A percentile compares a stretch with the other conserved stretches of the same genome.
Evolutionary conservation across 2,888 invertebrate species (phyloP).

Genomic region (Hipparchia sbordonii): DNA sequence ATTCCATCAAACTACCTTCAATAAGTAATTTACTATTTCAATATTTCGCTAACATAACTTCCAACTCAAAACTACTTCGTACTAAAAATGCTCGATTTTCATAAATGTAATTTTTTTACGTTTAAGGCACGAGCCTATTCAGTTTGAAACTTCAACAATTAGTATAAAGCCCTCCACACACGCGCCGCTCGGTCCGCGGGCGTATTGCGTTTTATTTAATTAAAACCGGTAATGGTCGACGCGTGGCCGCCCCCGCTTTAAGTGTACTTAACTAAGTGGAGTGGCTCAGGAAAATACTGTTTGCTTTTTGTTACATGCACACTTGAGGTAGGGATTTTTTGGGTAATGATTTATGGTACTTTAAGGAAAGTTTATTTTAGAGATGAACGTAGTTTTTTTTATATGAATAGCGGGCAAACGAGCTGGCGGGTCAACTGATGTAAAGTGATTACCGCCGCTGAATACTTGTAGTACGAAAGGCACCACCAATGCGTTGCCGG

Average conservation of each 20-base stretch:
- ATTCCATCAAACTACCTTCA: too few species aligned
- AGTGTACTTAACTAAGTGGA: conserved; percentile 40
- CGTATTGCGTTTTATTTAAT: conserved; percentile 64
- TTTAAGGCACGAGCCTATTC: conserved; percentile 14
- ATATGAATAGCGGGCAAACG: too few species aligned
- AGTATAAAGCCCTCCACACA: conserved; percentile 47
- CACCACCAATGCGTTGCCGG: too few species aligned
- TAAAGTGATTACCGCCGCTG: too few species aligned
- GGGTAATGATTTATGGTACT: conserved; percentile 31
- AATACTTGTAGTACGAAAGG: too few species aligned
- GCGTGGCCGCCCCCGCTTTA: conserved; percentile 49
- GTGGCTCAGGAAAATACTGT: conserved; percentile 35
- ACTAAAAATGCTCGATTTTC: conserved; percentile 3
- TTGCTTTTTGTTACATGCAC: conserved; percentile 30
- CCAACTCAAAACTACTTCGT: too few species aligned
- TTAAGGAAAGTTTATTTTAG: background rate
- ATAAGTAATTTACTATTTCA: too few species aligned
- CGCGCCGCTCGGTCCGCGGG: conserved; percentile 46
- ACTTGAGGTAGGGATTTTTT: conserved; percentile 26
- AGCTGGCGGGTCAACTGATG: too few species aligned
- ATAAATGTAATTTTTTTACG: background rate
- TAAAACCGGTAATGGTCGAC: conserved; percentile 60
- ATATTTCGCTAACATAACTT: too few species aligned
- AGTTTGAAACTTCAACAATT: conserved; percentile 30
- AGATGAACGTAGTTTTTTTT: background rate